Conservation (phyloP, 1,140 invertebrate species). For the Apis florea region DNA sequence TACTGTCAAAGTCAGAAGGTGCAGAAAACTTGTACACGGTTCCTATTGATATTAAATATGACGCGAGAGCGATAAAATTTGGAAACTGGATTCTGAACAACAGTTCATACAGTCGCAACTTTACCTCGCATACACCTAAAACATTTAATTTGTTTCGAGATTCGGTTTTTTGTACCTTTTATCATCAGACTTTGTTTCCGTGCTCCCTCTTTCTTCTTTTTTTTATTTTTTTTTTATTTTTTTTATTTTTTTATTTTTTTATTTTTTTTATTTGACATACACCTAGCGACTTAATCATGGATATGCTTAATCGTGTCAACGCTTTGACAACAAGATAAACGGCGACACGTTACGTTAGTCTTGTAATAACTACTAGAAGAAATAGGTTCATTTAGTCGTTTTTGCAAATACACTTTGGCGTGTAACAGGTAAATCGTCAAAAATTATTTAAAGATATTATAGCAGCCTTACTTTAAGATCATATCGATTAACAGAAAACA, state of each 20-base stretch:
- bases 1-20: slow-evolving; percentile 57
- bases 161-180: slow-evolving; percentile 40
- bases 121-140: not conserved
- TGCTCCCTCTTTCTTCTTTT: slow-evolving; percentile 40
- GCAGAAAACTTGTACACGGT: slow-evolving; percentile 57
- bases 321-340: slow-evolving; percentile 56
- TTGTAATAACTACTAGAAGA: slow-evolving; percentile 56
- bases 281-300: slow-evolving; percentile 65
- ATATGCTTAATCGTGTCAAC: slow-evolving; percentile 68
- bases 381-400: slow-evolving; percentile 60
- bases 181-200: slow-evolving; percentile 58
- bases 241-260: not conserved
- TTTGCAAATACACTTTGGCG: slow-evolving; percentile 60
- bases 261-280: slow-evolving; percentile 14
- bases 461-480: slow-evolving; percentile 45
- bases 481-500: slow-evolving; percentile 55
- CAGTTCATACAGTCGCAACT: not conserved
- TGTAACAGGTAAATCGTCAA: slow-evolving; percentile 60
- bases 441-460: slow-evolving; percentile 58
- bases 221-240: not conserved
- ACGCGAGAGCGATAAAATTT: slow-evolving; percentile 49
- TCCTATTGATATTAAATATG: slow-evolving; percentile 57
- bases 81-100: slow-evolving; percentile 53
- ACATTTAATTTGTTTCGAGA: slow-evolving; percentile 25
- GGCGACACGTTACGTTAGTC: slow-evolving; percentile 28